Evolutionary conservation across 1,140 invertebrate genomes (phyloP).

Genomic region (Goniozus legneri): DNA sequence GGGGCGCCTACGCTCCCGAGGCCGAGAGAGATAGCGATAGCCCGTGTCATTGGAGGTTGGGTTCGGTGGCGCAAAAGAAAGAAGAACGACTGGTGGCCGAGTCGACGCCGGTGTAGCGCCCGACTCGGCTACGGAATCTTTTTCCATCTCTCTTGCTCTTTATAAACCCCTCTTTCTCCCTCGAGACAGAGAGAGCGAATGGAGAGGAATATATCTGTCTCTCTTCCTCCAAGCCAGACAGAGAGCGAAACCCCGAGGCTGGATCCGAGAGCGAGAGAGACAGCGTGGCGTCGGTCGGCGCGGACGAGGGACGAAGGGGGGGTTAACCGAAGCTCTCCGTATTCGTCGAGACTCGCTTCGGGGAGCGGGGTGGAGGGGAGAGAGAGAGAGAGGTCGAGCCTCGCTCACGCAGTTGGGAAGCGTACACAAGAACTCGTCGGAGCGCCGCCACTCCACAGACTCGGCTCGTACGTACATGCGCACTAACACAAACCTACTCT

Average conservation of each 20-base stretch:
- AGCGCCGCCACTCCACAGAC: too few species aligned
- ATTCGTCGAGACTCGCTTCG: too few species aligned
- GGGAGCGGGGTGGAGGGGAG: slow-evolving; percentile 13
- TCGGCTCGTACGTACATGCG: too few species aligned
- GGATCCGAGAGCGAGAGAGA: slow-evolving; percentile 9
- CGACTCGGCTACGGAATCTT: slow-evolving; percentile 4
- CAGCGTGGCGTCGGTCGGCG: slow-evolving; percentile 6
- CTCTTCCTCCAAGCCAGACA: too few species aligned
- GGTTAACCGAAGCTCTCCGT: too few species aligned
- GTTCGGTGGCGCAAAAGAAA: slow-evolving; percentile 30
- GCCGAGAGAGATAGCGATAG: slow-evolving; percentile 16
- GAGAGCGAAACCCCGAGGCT: too few species aligned
- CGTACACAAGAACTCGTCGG: too few species aligned
- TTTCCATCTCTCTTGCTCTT: too few species aligned
- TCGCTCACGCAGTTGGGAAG: too few species aligned
- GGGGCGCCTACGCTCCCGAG: slow-evolving; percentile 13
- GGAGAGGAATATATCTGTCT: too few species aligned
- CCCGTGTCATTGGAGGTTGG: slow-evolving; percentile 21
- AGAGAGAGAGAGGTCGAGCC: slow-evolving; percentile 10
- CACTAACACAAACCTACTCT: too few species aligned
- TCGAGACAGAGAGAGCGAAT: not conserved
- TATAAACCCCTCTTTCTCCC: too few species aligned
- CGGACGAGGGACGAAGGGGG: not conserved
- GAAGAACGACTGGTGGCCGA: slow-evolving; percentile 33
- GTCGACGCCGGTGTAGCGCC: slow-evolving; percentile 24